Evolutionary conservation across 2,797 vertebrate species (phyloP).

Genomic region (Astyanax mexicanus): DNA sequence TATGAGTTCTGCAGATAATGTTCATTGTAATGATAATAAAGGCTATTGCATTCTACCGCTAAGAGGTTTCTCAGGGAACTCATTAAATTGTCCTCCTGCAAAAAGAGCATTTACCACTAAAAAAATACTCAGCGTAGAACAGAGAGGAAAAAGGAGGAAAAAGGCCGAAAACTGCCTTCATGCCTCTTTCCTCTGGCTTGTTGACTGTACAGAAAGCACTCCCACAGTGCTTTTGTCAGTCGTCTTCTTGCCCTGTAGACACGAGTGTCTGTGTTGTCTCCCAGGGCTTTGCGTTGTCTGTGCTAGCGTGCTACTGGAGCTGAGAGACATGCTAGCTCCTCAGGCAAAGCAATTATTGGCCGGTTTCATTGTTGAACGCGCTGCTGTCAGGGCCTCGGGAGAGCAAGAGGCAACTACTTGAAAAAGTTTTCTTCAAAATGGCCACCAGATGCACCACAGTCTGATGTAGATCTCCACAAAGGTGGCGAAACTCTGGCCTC

Average conservation of each 20-base stretch:
- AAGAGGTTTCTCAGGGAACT: neutral
- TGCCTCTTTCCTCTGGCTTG: constrained; percentile 24
- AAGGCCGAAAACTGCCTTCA: neutral
- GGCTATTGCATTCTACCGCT: neutral
- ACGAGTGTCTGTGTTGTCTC: constrained; percentile 55
- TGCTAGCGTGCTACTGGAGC: constrained; percentile 59
- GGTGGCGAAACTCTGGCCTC: constrained; percentile 2
- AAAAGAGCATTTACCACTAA: constrained; percentile 18
- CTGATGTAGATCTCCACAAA: constrained; percentile 37
- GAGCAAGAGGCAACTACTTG: constrained; percentile 28
- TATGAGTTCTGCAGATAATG: neutral
- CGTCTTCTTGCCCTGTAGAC: constrained; percentile 53
- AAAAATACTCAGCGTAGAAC: constrained; percentile 28
- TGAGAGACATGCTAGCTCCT: constrained; percentile 69
- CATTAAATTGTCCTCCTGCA: constrained; percentile 23
- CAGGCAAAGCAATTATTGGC: constrained; percentile 75
- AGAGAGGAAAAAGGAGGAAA: neutral
- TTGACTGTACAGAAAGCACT: constrained; percentile 33
- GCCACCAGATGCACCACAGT: constrained; percentile 33
- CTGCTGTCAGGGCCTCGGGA: constrained; percentile 60
- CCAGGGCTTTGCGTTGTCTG: constrained; percentile 61
- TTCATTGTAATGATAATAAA: neutral
- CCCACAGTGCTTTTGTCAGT: constrained; percentile 50
- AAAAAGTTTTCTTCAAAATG: constrained; percentile 39
- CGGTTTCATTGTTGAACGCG: constrained; percentile 72